Evolutionary conservation across 2,113 vertebrate genomes (phyloP).

Genomic region (Actenoides lindsayi): DNA sequence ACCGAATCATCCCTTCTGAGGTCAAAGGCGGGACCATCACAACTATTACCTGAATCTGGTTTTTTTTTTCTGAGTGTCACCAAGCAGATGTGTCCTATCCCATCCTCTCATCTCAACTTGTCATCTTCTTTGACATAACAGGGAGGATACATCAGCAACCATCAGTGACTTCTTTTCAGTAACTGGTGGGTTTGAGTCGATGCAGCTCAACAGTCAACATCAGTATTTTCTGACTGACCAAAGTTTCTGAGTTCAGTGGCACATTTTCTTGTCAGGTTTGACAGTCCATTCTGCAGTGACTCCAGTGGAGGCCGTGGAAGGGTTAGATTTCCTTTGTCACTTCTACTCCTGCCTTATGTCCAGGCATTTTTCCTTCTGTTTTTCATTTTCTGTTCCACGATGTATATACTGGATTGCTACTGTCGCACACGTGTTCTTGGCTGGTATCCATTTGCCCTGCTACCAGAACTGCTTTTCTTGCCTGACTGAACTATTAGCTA

Average conservation of each 20-base stretch:
- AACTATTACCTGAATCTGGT: not conserved
- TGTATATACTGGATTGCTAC: not conserved
- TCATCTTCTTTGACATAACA: not conserved
- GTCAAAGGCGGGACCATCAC: not conserved
- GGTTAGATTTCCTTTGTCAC: not conserved
- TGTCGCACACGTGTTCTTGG: fast-evolving
- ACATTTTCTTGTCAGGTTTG: not conserved
- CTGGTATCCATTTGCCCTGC: not conserved
- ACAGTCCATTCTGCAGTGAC: not conserved
- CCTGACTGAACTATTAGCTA: not conserved
- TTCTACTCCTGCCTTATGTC: not conserved
- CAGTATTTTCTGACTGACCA: not conserved
- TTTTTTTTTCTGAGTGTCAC: not conserved
- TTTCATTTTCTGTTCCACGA: not conserved
- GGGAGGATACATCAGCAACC: not conserved
- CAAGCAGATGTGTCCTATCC: not conserved
- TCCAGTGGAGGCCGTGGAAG: not conserved
- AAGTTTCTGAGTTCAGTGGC: not conserved
- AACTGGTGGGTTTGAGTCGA: not conserved
- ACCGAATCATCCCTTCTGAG: not conserved
- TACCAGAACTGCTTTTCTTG: not conserved
- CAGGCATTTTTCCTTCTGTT: not conserved
- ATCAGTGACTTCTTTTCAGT: not conserved
- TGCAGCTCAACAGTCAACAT: not conserved
- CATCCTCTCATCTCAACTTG: not conserved